phyloP scores from a whole-genome alignment of 2,797 vertebrate genomes.

The Epinephelus malabaricus region DNA sequence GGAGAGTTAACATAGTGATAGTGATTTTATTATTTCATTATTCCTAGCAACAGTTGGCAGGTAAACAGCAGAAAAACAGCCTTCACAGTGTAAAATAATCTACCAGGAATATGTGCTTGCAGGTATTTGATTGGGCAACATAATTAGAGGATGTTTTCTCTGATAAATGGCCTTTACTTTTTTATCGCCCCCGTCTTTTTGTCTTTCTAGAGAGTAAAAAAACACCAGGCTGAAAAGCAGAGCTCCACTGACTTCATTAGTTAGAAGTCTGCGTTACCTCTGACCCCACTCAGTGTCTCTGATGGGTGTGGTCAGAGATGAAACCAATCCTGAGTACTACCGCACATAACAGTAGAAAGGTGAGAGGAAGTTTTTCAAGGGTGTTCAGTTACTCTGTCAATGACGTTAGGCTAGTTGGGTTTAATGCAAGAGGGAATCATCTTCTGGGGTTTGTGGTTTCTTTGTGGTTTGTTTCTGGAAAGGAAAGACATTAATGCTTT shows the following conservation, averaged over 20 bases:
- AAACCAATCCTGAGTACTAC: background rate
- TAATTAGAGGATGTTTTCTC: background rate
- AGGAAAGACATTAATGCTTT: background rate
- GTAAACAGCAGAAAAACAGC: background rate
- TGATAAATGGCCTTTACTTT: background rate
- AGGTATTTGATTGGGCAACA: background rate
- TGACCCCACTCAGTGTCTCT: background rate
- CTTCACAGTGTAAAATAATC: background rate
- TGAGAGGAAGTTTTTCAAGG: conserved; percentile 1
- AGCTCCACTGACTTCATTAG: background rate
- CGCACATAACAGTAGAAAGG: conserved; percentile 1
- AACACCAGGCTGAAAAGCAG: background rate
- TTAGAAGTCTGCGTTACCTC: background rate
- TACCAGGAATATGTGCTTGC: background rate
- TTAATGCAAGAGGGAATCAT: conserved; percentile 5
- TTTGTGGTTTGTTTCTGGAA: conserved; percentile 29
- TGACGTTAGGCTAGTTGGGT: conserved; percentile 1
- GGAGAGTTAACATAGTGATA: background rate
- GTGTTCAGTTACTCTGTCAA: background rate
- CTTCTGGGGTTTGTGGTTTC: conserved; percentile 18
- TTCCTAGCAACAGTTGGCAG: background rate
- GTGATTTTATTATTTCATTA: background rate
- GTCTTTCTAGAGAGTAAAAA: background rate
- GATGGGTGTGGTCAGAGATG: conserved; percentile 2
- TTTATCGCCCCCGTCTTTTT: background rate